Base-by-base conservation (phyloP, 1,140 invertebrate genomes). In the Drosophila repletoides region DNA sequence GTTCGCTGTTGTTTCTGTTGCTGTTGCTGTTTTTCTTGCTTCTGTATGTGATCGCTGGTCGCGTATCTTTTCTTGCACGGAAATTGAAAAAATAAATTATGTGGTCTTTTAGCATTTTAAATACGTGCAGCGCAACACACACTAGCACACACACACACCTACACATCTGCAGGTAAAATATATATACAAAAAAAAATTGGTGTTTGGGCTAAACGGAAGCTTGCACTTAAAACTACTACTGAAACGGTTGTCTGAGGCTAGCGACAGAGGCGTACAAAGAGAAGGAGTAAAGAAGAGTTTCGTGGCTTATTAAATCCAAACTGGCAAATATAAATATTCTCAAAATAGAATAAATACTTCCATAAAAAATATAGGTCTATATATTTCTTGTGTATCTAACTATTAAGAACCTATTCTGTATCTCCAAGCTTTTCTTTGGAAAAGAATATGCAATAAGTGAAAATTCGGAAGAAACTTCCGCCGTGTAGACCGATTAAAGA, bases 51-150 rank as follows among this genome's bases (percentile, higher is more conserved):
- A 65, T 65, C 40, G 53, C 33, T 41, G 36, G 24, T 21, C 17
- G 53, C 40, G 40, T 38, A 10, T 28, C 36, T 52, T 76, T 76
- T 70, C 66, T 65, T 74, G 71, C 71, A 74, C 71, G 22, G 29
- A 24, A 84, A 70, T 76, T 72, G 76, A 80, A 80, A 77, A 81
- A 70, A 69, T 55, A 66, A 83, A 81, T 83, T 83, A 84, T 83
- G 79, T 67, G 77, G 59, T 67, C 74, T 67, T 70, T 83, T 74
- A 48, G 60, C 70, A 71, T 84, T 84, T 55, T 41, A 58, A 73
- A 66, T 63, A 74, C 55, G 77, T 83, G 79, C 58, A 43, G 52
- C 61, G 49, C 52, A 60, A 41, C 49, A 56, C 2, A n/a, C 31
- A 49, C 29, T 41, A 9, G 33, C 43, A 40, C 19, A 46, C 29